Base-by-base conservation (phyloP, 2,797 vertebrate species). In the Pogoniulus pusillus region DNA sequence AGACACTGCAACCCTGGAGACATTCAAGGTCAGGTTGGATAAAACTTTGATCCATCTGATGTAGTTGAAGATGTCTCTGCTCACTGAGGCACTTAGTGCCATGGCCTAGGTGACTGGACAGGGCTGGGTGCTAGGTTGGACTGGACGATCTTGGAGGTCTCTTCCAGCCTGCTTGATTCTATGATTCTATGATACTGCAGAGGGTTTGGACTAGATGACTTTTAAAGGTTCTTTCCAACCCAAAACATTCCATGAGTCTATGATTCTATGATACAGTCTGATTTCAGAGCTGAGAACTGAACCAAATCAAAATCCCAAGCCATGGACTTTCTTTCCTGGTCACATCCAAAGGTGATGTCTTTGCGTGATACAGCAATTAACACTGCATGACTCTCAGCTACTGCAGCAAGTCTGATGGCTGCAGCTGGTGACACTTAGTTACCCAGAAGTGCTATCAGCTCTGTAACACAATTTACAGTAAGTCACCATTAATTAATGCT, bases 401-500 rank as follows among this genome's bases (percentile, higher is more conserved):
- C 75, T 34, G 35, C 91, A 29, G 83, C 39, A 35, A 35, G 75
- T 90, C 82, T 96, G 93, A 95, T 85, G 87, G 62, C 75, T 89
- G 87, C 86, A 89, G 75, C 74, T 88, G 83, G 87, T 95, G 93
- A 95, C 94, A 95, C 92, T 84, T 5, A 69, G 95, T 95, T 96
- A 96, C 96, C 95, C 94, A 94, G 91, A 96, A 97, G 95, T 77
- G 89, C 94, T 94, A 68, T 93, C 87, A 96, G 95, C 93, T 96
- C 96, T 70, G 82, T 91, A 97, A 96, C 91, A 81, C 96, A 96
- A 97, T 97, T 97, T 97, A 94, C 96, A 96, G 26, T 93, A 97
- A 97, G 97, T 96, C 97, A 96, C 90, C 96, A 89, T 97, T 97
- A 97, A 97, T 97, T 97, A 97, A 95, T 57, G 26, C 92, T 93